phyloP scores from a whole-genome alignment of 2,888 invertebrate genomes.

The Dascillus cervinus region DNA sequence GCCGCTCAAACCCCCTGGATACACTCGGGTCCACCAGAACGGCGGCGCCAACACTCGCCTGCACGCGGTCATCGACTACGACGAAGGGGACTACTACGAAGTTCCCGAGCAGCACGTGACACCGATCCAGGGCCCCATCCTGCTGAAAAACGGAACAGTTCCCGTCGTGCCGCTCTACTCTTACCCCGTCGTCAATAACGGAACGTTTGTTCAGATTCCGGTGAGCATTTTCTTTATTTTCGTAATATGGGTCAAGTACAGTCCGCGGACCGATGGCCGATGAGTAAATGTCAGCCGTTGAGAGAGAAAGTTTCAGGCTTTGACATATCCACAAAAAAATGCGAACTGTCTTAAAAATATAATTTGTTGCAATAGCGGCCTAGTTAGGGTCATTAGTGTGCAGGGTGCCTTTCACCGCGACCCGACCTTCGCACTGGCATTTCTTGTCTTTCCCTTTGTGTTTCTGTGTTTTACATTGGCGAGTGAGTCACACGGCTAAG shows the following conservation, averaged over 20 bases:
- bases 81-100: constrained; percentile 54
- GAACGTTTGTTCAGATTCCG: constrained; percentile 82
- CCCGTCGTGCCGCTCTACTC: constrained; percentile 83
- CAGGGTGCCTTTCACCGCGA: constrained; percentile 27
- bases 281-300: too few relatives aligned
- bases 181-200: constrained; percentile 78
- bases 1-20: constrained; percentile 53
- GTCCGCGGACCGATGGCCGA: too few relatives aligned
- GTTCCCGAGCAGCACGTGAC: constrained; percentile 58
- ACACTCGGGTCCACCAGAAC: constrained; percentile 55
- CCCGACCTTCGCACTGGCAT: constrained; percentile 23
- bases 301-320: too few relatives aligned
- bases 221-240: constrained; percentile 58
- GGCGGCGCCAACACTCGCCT: constrained; percentile 53
- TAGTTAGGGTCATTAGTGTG: too few relatives aligned
- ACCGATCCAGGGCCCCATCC: constrained; percentile 83
- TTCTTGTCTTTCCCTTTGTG: constrained; percentile 19
- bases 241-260: too few relatives aligned
- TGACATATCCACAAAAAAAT: too few relatives aligned
- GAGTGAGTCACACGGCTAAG: too few relatives aligned
- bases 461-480: too few relatives aligned
- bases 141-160: constrained; percentile 74
- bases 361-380: too few relatives aligned
- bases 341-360: too few relatives aligned
- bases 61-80: constrained; percentile 67